A percentile compares a stretch with the other conserved stretches of the same genome.
Evolutionary conservation across 1,140 invertebrate genomes (phyloP).

Genomic region (Zeugodacus cucurbitae): DNA sequence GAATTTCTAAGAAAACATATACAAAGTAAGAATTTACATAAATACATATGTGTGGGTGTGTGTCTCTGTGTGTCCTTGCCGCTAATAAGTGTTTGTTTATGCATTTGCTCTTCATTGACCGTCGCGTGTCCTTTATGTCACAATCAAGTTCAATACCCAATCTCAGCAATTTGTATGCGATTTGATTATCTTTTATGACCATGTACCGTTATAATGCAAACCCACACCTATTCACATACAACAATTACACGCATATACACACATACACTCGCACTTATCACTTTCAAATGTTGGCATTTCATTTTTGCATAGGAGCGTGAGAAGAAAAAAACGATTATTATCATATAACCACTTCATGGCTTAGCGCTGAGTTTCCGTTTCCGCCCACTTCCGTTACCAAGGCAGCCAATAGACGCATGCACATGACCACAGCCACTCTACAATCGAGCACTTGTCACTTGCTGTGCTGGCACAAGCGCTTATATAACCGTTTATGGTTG

Average conservation of each 20-base stretch:
- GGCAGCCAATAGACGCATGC: not conserved
- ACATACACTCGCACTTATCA: not conserved
- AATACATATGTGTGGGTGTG: not conserved
- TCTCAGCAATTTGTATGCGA: not conserved
- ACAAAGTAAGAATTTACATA: not conserved
- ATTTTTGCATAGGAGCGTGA: no score
- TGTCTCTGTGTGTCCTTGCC: not conserved
- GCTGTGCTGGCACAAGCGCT: not conserved
- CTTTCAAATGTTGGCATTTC: not conserved
- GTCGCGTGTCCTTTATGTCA: slow-evolving; percentile 1
- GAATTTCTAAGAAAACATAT: not conserved
- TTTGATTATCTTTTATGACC: slow-evolving; percentile 24
- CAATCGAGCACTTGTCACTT: not conserved
- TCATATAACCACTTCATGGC: slow-evolving; percentile 27
- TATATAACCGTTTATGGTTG: not conserved
- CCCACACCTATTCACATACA: not conserved
- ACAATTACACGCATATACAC: not conserved
- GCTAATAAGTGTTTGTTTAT: not conserved
- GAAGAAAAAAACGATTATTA: slow-evolving; percentile 10
- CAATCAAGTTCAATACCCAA: slow-evolving; percentile 1
- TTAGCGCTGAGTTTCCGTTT: not conserved
- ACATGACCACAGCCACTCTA: not conserved
- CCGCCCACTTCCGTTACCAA: not conserved
- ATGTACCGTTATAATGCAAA: not conserved
- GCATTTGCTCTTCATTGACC: not conserved